Conservation (phyloP, 2,888 invertebrate genomes). For the Holacanthella duospinosa region DNA sequence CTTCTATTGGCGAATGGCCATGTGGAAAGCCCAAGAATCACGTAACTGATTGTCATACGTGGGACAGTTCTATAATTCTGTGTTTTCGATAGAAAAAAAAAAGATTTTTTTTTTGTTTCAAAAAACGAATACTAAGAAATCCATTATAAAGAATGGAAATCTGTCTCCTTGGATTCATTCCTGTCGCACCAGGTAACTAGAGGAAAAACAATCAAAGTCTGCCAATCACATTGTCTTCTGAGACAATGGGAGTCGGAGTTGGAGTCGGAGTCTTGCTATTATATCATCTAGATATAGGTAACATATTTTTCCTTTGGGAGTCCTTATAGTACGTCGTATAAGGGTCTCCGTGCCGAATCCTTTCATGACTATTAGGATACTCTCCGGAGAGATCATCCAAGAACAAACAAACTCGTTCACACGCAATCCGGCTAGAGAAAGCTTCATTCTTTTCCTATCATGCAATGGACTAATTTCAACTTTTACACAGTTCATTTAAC, state of each 20-base stretch:
- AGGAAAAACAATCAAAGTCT: not conserved
- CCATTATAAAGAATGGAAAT: too few relatives aligned
- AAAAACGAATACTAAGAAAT: too few relatives aligned
- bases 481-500: too few relatives aligned
- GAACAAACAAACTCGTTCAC: not conserved
- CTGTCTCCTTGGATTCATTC: too few relatives aligned
- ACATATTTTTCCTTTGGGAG: not conserved
- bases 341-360: not conserved
- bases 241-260: not conserved
- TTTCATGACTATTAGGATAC: not conserved
- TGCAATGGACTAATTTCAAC: not conserved
- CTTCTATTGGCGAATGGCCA: too few relatives aligned
- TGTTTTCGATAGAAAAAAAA: too few relatives aligned
- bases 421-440: not conserved
- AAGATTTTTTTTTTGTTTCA: too few relatives aligned
- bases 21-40: constrained; percentile 1
- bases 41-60: constrained; percentile 1
- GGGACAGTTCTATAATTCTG: not conserved
- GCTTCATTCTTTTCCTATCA: not conserved
- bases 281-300: not conserved
- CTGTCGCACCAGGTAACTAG: not conserved
- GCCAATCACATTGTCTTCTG: not conserved
- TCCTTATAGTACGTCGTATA: not conserved
- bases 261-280: not conserved
- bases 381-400: not conserved